These are phyloP conservation scores for Gracilinanus agilis DNA, from an alignment of 2,113 vertebrate genomes.

Conservation along the genomic window DNA sequence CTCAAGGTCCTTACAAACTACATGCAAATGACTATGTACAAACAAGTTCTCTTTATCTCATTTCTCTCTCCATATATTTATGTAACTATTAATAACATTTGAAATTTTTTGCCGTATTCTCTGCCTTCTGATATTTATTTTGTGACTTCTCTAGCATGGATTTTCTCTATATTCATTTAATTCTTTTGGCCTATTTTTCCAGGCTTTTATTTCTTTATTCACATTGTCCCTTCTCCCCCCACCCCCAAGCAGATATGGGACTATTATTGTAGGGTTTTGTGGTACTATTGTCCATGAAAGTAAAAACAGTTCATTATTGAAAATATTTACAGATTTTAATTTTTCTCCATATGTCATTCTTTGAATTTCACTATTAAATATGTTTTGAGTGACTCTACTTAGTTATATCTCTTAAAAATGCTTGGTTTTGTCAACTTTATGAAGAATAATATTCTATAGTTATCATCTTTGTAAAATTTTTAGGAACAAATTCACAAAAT, in stretches of 20 bases:
- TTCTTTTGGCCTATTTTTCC: neutral
- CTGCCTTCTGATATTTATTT: no score
- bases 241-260: neutral
- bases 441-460: neutral
- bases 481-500: neutral
- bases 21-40: no score
- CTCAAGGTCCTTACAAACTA: no score
- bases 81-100: no score
- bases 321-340: neutral
- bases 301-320: neutral
- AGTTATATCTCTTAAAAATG: neutral
- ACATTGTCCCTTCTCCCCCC: neutral
- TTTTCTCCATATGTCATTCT: neutral
- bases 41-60: no score
- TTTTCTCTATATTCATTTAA: neutral
- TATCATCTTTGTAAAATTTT: neutral
- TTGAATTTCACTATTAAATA: no score
- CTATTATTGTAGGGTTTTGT: no score
- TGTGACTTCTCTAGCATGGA: no score
- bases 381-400: neutral
- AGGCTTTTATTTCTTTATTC: neutral
- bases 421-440: neutral
- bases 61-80: no score
- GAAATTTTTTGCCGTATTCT: no score
- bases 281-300: neutral